A percentile compares a stretch with the other conserved stretches of the same genome.
phyloP scores from a whole-genome alignment of 2,888 invertebrate genomes.

The Tetheella fluctuosa region DNA sequence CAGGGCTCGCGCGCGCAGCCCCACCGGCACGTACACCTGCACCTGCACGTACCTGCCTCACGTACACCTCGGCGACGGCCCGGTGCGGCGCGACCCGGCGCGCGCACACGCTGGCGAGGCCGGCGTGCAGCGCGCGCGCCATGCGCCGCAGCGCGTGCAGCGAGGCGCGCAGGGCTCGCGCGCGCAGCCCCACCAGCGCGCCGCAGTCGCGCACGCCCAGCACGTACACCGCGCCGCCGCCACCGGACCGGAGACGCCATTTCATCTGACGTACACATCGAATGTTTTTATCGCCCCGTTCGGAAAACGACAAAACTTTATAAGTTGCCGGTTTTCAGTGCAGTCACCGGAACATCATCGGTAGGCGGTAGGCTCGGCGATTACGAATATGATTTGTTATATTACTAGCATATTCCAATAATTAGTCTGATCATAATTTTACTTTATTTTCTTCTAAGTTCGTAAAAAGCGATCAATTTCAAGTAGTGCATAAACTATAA shows the following conservation, averaged over 20 bases:
- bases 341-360: no score
- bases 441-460: no score
- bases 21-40: constrained; percentile 98
- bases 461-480: no score
- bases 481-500: no score
- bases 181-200: constrained; percentile 91
- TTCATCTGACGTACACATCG: constrained; percentile 89
- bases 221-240: constrained; percentile 98
- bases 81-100: constrained; percentile 74
- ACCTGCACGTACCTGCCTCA: constrained; percentile 92
- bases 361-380: no score
- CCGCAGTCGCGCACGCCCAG: constrained; percentile 97
- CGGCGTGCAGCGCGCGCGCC: constrained; percentile 94
- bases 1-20: constrained; percentile 93
- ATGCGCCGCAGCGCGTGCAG: constrained; percentile 93
- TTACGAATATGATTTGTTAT: no score
- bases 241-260: constrained; percentile 95
- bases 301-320: no score
- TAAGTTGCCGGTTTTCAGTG: no score
- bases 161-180: constrained; percentile 93
- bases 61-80: constrained; percentile 91
- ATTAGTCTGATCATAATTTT: no score
- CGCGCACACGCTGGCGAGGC: constrained; percentile 67
- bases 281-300: no score
- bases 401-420: no score